Base-by-base conservation (phyloP, 2,888 invertebrate species). In the Temnothorax unifasciatus region DNA sequence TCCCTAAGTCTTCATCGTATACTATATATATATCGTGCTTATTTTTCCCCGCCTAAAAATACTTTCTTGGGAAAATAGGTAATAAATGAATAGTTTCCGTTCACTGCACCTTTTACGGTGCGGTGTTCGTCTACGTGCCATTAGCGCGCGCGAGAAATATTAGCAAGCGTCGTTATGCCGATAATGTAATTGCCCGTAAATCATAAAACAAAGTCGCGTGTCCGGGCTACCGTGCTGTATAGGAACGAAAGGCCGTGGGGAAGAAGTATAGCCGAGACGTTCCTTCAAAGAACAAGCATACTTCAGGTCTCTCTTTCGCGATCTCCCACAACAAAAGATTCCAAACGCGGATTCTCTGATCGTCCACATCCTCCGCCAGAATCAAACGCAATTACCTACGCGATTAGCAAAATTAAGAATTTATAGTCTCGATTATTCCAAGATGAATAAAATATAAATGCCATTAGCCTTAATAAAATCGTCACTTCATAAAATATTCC, bases 171-270 rank as follows among this genome's bases (percentile, higher is more conserved):
- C 85, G 57, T 89, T 86, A 87, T 61, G 82, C 83, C 89, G 90
- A 90, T 90, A 90, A 86, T 86, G 89, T 87, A 89, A 90, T 90
- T 88, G 85, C 85, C 66, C 85, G 83, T 89, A 89, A 90, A 88
- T 90, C 86, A 82, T 61, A 63, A 77, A 84, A 86, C 84, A 85
- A 76, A 86, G 85, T 90, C 90, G 86, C 83, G 89, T 88, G 86
- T 75, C 41, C 47, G 52, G 44, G 63, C 71, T 63, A 77, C 57
- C 52, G 61, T 54, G 41, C 50, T 15, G 15, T n/a, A 52, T 44
- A 84, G 29, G 25, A 63, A 64, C 74, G 76, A 54, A 69, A 64
- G 66, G 21, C 15, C 34, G 71, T 25, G 25, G 50, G n/a, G 69
- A 82, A 69, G 54, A 59, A 18, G 38, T 52, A 50, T 52, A 50